A percentile compares a stretch with the other conserved stretches of the same genome.
These are phyloP conservation scores for Buceros bicornis DNA, from an alignment of 2,797 vertebrate genomes.

Conservation along the genomic window DNA sequence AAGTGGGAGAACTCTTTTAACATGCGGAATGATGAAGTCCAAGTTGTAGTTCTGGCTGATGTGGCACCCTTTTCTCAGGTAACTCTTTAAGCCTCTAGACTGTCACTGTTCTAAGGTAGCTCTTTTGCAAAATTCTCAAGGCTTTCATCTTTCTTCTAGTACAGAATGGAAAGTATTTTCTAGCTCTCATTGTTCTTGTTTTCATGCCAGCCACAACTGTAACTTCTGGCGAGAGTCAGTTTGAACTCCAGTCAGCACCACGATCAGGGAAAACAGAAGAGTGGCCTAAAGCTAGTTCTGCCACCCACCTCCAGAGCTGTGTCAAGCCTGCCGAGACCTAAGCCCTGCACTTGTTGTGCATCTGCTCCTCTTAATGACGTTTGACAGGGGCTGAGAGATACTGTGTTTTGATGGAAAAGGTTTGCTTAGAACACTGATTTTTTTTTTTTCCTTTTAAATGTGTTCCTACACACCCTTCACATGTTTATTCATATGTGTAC, in stretches of 20 bases:
- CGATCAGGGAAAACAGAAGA: neutral
- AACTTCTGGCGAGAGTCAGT: slow-evolving; percentile 19
- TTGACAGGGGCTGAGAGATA: neutral
- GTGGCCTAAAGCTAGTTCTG: slow-evolving; percentile 18
- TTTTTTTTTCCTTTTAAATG: neutral
- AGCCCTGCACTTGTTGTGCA: neutral
- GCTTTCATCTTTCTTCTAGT: neutral
- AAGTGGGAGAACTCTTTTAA: neutral
- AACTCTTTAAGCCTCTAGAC: neutral
- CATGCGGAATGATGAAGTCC: neutral
- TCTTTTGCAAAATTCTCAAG: neutral
- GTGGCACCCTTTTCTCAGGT: neutral
- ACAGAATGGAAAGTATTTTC: slow-evolving; percentile 7
- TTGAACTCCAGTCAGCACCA: slow-evolving; percentile 27
- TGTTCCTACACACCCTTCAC: neutral
- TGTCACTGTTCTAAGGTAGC: neutral
- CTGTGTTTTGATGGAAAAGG: neutral
- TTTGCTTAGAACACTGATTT: neutral
- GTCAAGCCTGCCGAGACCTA: neutral
- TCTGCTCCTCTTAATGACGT: slow-evolving; percentile 1
- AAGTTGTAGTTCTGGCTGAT: neutral
- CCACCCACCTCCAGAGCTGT: slow-evolving; percentile 12
- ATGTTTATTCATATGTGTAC: neutral
- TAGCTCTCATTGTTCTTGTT: neutral
- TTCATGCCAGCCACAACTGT: slow-evolving; percentile 12